phyloP scores from a whole-genome alignment of 2,113 vertebrate species.

The Neolamprologus kungweensis region DNA sequence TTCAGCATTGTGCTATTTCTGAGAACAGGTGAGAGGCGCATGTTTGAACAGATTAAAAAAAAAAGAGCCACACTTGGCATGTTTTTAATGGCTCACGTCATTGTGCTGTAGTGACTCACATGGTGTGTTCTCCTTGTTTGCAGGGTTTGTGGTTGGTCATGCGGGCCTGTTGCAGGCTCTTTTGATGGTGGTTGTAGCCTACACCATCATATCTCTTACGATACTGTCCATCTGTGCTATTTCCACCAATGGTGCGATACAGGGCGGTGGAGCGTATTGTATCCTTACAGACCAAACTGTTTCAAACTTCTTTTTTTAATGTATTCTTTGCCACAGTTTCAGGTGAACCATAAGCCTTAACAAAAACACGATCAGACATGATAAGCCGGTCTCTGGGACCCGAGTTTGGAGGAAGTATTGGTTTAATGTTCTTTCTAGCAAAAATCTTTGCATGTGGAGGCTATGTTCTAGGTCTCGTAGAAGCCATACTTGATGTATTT shows the following conservation, averaged over 20 bases:
- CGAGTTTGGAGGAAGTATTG: constrained; percentile 89
- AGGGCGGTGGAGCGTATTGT: constrained; percentile 89
- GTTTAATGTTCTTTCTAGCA: constrained; percentile 90
- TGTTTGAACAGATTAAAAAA: background rate
- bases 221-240: constrained; percentile 89
- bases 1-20: constrained; percentile 89
- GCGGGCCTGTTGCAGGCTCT: constrained; percentile 83
- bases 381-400: constrained; percentile 88
- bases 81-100: background rate
- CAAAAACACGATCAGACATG: constrained; percentile 75
- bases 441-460: constrained; percentile 87
- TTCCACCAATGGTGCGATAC: constrained; percentile 87
- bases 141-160: constrained; percentile 88
- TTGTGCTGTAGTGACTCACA: background rate
- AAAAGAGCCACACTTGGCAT: background rate
- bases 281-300: constrained; percentile 66
- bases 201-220: constrained; percentile 83
- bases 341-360: constrained; percentile 27
- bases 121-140: background rate
- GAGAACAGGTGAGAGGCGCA: constrained; percentile 74
- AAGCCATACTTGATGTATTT: constrained; percentile 80
- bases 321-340: background rate
- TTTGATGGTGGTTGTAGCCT: constrained; percentile 83
- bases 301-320: background rate
- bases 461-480: constrained; percentile 85